A percentile compares a stretch with the other conserved stretches of the same genome.
These are phyloP conservation scores for Thunnus maccoyii DNA, from an alignment of 2,113 vertebrate species.

Conservation along the genomic window DNA sequence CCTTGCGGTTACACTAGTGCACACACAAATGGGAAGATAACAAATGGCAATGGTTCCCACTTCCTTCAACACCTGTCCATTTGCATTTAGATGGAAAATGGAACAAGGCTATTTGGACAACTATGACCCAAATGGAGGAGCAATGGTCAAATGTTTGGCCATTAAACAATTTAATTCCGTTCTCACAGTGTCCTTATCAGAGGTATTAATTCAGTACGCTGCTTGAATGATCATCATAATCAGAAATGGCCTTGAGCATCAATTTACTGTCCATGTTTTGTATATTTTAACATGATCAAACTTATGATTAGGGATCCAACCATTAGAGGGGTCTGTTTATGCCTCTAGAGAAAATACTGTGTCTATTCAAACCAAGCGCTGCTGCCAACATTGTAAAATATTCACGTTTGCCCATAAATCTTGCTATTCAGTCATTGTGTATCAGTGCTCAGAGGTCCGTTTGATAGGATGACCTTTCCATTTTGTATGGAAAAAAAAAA, in stretches of 20 bases:
- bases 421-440: constrained; percentile 2
- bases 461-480: constrained; percentile 54
- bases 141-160: constrained; percentile 50
- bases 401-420: constrained; percentile 1
- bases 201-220: constrained; percentile 4
- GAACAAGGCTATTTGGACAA: constrained; percentile 61
- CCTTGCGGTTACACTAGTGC: constrained; percentile 46
- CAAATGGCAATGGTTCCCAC: constrained; percentile 49
- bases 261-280: not conserved
- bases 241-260: not conserved
- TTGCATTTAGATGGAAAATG: constrained; percentile 86
- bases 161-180: constrained; percentile 36
- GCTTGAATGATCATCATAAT: constrained; percentile 18
- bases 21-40: constrained; percentile 51
- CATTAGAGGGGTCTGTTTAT: not conserved
- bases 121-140: constrained; percentile 38
- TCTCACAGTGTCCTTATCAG: constrained; percentile 8
- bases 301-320: not conserved
- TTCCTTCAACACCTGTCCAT: constrained; percentile 62
- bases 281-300: not conserved
- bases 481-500: not conserved
- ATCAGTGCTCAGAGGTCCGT: constrained; percentile 1
- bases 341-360: not conserved
- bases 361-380: not conserved
- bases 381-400: constrained; percentile 9